phyloP scores from a whole-genome alignment of 2,113 vertebrate genomes.

The Carassius auratus region DNA sequence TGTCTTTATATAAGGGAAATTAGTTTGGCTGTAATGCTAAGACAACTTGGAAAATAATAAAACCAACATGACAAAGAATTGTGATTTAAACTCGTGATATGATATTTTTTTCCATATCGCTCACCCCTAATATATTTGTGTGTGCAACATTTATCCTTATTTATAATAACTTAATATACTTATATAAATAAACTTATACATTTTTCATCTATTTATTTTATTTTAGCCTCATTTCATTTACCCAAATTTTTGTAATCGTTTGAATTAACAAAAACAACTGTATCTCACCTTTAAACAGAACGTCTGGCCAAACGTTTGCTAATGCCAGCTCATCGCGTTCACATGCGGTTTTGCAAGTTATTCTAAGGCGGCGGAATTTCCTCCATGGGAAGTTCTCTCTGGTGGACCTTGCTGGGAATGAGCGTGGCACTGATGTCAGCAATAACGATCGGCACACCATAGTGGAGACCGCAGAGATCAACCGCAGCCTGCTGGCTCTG shows the following conservation, averaged over 20 bases:
- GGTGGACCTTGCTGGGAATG: constrained; percentile 96
- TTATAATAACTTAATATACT: no score
- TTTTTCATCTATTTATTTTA: neutral
- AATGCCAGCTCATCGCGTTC: constrained; percentile 94
- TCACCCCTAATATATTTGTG: no score
- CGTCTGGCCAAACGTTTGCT: constrained; percentile 94
- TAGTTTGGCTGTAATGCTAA: no score
- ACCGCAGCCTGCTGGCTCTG: constrained; percentile 92
- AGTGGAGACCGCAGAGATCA: constrained; percentile 94
- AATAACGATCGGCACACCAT: constrained; percentile 88
- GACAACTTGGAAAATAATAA: no score
- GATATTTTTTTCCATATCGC: no score
- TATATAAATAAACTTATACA: no score
- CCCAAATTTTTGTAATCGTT: neutral
- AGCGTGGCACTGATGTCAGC: constrained; percentile 89
- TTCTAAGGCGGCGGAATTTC: constrained; percentile 79
- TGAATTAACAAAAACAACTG: neutral
- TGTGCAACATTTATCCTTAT: no score
- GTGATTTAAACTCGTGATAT: no score
- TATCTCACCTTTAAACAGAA: constrained; percentile 74
- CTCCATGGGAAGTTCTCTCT: constrained; percentile 93
- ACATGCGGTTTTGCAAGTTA: constrained; percentile 93
- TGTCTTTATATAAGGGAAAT: no score
- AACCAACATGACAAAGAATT: no score
- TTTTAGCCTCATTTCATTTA: neutral